Evolutionary conservation across 2,888 invertebrate genomes (phyloP).

Genomic region (Harpalus rubripes): DNA sequence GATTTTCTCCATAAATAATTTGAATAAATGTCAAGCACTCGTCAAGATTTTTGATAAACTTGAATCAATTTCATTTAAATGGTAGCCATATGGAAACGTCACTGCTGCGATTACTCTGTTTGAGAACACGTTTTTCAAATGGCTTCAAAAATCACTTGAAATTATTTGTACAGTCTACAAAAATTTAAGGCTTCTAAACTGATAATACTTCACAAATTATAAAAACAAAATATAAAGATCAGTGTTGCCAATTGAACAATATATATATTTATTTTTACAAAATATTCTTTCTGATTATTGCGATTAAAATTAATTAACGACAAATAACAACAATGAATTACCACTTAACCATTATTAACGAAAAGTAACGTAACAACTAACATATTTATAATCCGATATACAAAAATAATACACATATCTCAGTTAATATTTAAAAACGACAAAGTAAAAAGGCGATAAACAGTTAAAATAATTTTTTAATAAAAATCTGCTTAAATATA

Average conservation of each 20-base stretch:
- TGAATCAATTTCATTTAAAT: constrained; percentile 12
- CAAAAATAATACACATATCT: constrained; percentile 26
- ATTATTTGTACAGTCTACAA: constrained; percentile 8
- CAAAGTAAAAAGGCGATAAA: constrained; percentile 41
- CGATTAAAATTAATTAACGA: constrained; percentile 45
- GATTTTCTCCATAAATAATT: constrained; percentile 73
- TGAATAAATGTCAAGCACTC: constrained; percentile 65
- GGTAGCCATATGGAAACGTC: constrained; percentile 33
- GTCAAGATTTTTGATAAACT: constrained; percentile 12
- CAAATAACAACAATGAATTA: constrained; percentile 44
- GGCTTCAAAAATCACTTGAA: constrained; percentile 12
- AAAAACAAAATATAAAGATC: constrained; percentile 20
- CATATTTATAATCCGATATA: background rate
- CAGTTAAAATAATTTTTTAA: constrained; percentile 63
- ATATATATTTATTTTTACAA: constrained; percentile 43
- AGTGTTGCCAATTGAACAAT: constrained; percentile 50
- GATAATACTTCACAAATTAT: constrained; percentile 12
- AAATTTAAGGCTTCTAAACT: constrained; percentile 9
- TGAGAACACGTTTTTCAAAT: constrained; percentile 20
- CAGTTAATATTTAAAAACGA: constrained; percentile 27
- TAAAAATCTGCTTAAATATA: constrained; percentile 54
- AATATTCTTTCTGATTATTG: constrained; percentile 34
- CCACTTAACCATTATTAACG: constrained; percentile 33
- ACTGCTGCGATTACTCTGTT: constrained; percentile 9
- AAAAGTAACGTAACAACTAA: constrained; percentile 43